phyloP scores from a whole-genome alignment of 2,797 vertebrate species.

The Cryptoblepharus egeriae region DNA sequence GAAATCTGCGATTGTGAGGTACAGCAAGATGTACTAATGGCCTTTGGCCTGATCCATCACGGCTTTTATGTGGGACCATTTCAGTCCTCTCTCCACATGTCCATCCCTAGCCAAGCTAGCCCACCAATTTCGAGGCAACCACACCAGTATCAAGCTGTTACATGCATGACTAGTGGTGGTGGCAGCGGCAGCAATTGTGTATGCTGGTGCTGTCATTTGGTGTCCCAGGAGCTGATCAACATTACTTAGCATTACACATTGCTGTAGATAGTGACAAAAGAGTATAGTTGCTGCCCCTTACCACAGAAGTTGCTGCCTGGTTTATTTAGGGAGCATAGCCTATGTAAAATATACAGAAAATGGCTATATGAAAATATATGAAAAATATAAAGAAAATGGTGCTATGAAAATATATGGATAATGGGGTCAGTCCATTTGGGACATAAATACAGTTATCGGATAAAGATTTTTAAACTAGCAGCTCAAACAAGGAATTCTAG shows the following conservation, averaged over 20 bases:
- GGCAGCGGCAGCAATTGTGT: neutral
- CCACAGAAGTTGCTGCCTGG: neutral
- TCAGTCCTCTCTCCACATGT: neutral
- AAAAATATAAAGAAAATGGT: too few relatives aligned
- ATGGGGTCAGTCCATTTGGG: too few relatives aligned
- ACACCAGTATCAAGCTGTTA: neutral
- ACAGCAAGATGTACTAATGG: too few relatives aligned
- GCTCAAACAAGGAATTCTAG: neutral
- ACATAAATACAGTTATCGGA: neutral
- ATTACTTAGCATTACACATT: neutral
- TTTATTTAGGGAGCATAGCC: neutral
- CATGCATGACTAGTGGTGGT: neutral
- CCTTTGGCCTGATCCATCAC: too few relatives aligned
- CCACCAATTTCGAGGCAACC: neutral
- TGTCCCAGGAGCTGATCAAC: neutral
- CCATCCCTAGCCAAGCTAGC: too few relatives aligned
- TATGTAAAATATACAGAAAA: neutral
- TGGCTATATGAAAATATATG: too few relatives aligned
- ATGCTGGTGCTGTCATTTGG: neutral
- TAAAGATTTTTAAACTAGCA: neutral
- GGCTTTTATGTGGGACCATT: neutral
- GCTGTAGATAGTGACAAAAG: neutral
- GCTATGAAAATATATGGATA: too few relatives aligned
- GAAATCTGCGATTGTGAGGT: too few relatives aligned
- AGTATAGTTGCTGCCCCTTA: neutral